Base-by-base conservation (phyloP, 2,888 invertebrate genomes). In the Sesia bembeciformis region DNA sequence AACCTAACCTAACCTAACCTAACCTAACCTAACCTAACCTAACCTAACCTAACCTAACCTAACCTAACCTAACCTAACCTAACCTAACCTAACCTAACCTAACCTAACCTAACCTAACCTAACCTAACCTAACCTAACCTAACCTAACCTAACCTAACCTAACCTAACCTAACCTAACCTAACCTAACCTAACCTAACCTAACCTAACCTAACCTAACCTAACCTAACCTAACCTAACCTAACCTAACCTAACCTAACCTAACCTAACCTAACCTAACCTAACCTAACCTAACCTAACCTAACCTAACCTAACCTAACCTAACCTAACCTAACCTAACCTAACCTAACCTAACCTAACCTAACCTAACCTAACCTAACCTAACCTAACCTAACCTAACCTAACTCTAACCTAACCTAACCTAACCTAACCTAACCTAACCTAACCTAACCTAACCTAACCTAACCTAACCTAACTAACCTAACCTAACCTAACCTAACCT, bases 121-220 rank as follows among this genome's bases (percentile, higher is more conserved):
- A 53, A 53, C 53, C 46, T 53, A 53, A 53, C 53, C 53, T 53
- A 53, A 53, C 53, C 46, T 49, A 53, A 53, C 49, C 46, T 53
- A 49, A 49, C 46, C 53, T 53, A 53, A 49, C 49, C 53, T 53
- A 53, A 53, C 49, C 46, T 53, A 53, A 53, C 53, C 46, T 53
- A 53, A 52, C 52, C 52, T 52, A 52, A 52, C 52, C 52, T 52
- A 52, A 54, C 41, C 54, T 54, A 54, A 54, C 50, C 51, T 51
- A 54, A 54, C 50, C 51, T 54, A 51, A 54, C 49, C 49, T 54
- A 54, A 50, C 54, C 54, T 54, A 54, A 50, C 54, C 54, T 54
- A 54, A 54, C 54, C 54, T 54, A 54, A 54, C 50, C 54, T 54
- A 54, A 54, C 54, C 54, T 54, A 54, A 54, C 51, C 54, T 54